These are phyloP conservation scores for Coptodon bakossiorum DNA, from an alignment of 2,113 vertebrate genomes.

Conservation along the genomic window DNA sequence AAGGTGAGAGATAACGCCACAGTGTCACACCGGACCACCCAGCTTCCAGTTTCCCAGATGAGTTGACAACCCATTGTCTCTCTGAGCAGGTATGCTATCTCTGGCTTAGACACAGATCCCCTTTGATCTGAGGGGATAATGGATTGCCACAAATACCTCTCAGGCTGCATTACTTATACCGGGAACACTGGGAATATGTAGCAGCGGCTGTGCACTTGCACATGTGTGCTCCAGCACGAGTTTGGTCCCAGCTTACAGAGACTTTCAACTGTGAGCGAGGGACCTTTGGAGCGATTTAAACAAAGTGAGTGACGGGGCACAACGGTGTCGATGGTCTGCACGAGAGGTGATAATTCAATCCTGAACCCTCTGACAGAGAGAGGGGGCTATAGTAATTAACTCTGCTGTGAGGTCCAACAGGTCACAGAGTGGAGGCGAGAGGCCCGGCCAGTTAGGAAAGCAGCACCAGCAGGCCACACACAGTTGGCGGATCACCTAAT, in stretches of 20 bases:
- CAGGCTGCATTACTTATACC: constrained; percentile 2
- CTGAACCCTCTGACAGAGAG: constrained; percentile 44
- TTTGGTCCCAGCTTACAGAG: background rate
- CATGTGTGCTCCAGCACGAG: background rate
- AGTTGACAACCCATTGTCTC: constrained; percentile 11
- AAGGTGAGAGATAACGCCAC: constrained; percentile 27
- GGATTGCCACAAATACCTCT: constrained; percentile 49
- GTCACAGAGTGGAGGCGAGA: constrained; percentile 14
- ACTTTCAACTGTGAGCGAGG: background rate
- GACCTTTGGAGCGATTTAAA: background rate
- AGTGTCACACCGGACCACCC: constrained; percentile 20
- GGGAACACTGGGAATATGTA: constrained; percentile 8
- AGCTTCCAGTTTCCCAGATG: constrained; percentile 20
- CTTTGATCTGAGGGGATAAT: constrained; percentile 56
- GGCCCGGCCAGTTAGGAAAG: background rate
- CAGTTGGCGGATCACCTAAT: constrained; percentile 49
- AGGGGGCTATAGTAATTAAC: constrained; percentile 38
- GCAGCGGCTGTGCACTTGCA: background rate
- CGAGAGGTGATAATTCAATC: constrained; percentile 53
- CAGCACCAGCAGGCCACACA: background rate
- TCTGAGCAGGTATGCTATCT: constrained; percentile 29
- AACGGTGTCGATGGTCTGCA: background rate
- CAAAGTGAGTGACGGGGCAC: background rate
- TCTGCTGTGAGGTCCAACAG: constrained; percentile 7
- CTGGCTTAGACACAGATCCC: constrained; percentile 42